Evolutionary conservation across 1,140 invertebrate genomes (phyloP).

Genomic region (Palaemon carinicauda): DNA sequence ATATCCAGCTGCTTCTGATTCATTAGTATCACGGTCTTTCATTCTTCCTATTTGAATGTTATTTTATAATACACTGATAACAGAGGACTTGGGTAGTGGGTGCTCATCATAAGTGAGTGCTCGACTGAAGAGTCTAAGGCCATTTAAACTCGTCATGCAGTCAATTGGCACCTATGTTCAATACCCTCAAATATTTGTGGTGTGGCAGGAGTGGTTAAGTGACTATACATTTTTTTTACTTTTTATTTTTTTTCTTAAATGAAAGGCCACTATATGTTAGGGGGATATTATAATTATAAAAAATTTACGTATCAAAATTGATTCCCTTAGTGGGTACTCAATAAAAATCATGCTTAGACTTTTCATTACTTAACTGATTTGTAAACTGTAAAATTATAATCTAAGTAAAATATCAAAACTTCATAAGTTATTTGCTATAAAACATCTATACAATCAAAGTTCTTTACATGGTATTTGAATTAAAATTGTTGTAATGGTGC

Average conservation of each 20-base stretch:
- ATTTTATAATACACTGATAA: conserved; percentile 3
- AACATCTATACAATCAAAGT: no score
- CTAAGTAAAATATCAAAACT: no score
- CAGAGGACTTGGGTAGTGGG: not conserved
- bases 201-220: conserved; percentile 13
- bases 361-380: no score
- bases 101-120: not conserved
- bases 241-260: not conserved
- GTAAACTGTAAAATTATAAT: no score
- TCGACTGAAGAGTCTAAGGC: not conserved
- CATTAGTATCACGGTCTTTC: not conserved
- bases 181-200: no score
- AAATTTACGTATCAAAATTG: no score
- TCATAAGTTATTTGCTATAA: no score
- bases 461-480: no score
- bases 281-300: no score
- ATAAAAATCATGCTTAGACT: no score
- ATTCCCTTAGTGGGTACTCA: no score
- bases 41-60: not conserved
- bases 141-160: not conserved
- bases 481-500: not conserved
- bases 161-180: not conserved
- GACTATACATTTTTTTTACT: not conserved
- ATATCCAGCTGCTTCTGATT: not conserved
- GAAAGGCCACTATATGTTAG: no score